Conservation (phyloP, 1,140 invertebrate species). For the Belonocnema kinseyi region DNA sequence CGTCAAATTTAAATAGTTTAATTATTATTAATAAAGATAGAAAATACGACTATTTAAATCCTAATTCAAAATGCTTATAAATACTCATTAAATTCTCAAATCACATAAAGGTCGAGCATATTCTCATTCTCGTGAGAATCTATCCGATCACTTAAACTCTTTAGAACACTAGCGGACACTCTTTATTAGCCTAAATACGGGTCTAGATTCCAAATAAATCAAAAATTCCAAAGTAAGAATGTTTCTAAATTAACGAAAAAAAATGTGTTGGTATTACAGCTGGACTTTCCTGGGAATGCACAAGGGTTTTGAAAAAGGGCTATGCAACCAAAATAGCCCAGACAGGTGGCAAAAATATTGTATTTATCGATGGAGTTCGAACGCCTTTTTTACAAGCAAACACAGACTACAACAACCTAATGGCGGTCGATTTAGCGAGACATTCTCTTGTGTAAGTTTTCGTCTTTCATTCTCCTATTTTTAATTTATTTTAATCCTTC, state of each 20-base stretch:
- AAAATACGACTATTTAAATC: too few relatives aligned
- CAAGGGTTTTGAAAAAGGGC: conserved; percentile 51
- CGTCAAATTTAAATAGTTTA: too few relatives aligned
- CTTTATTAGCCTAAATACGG: too few relatives aligned
- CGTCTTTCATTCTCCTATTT: neutral
- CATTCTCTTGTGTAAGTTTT: conserved; percentile 89
- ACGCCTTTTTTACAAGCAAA: conserved; percentile 97
- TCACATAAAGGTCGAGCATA: too few relatives aligned
- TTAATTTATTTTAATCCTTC: conserved; percentile 1
- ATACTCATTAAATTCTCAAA: too few relatives aligned
- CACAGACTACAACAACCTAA: conserved; percentile 93
- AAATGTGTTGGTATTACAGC: conserved; percentile 37
- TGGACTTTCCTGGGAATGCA: conserved; percentile 48
- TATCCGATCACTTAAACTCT: too few relatives aligned
- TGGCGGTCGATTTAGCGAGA: conserved; percentile 96
- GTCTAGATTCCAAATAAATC: too few relatives aligned
- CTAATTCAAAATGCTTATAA: too few relatives aligned
- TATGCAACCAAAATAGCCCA: conserved; percentile 63
- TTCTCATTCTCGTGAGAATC: too few relatives aligned
- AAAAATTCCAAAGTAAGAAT: too few relatives aligned
- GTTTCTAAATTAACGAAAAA: neutral
- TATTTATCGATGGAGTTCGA: conserved; percentile 96
- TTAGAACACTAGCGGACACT: too few relatives aligned
- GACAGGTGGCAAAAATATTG: conserved; percentile 86
- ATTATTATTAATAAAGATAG: too few relatives aligned